phyloP scores from a whole-genome alignment of 2,888 invertebrate species.

The Hydrotaea diabolus region DNA sequence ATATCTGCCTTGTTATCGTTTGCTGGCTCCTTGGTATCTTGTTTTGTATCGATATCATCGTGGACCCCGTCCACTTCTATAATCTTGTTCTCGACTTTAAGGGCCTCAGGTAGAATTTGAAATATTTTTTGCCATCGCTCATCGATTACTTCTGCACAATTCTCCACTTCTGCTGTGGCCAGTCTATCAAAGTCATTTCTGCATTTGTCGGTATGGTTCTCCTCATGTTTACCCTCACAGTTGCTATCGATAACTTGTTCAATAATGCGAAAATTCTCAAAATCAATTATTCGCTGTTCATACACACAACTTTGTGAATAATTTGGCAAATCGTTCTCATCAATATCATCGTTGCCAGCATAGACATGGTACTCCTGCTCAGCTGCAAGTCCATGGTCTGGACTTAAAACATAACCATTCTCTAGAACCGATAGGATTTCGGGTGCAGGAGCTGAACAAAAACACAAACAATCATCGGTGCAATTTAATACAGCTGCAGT shows the following conservation, averaged over 20 bases:
- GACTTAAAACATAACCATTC: slow-evolving; percentile 35
- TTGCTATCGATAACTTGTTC: slow-evolving; percentile 77
- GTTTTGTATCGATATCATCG: not conserved
- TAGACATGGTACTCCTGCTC: not conserved
- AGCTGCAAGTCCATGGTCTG: no score
- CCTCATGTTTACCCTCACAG: slow-evolving; percentile 56
- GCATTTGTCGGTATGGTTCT: slow-evolving; percentile 37
- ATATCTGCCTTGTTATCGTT: not conserved
- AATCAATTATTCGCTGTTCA: slow-evolving; percentile 74
- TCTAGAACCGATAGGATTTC: slow-evolving; percentile 45
- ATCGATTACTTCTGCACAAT: not conserved
- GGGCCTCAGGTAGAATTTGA: not conserved
- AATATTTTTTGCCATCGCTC: slow-evolving; percentile 17
- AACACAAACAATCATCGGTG: slow-evolving; percentile 44
- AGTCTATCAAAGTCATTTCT: slow-evolving; percentile 6
- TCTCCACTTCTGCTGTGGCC: no score
- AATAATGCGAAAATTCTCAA: slow-evolving; percentile 76
- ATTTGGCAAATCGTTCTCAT: slow-evolving; percentile 58
- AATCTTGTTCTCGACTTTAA: not conserved
- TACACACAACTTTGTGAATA: slow-evolving; percentile 65
- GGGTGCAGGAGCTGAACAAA: slow-evolving; percentile 16
- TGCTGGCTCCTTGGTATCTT: not conserved
- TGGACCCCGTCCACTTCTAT: no score
- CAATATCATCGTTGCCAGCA: slow-evolving; percentile 1
- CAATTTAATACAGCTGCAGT: not conserved